Percentiles rank a stretch among this genome's conserved stretches.
Evolutionary conservation across 2,888 invertebrate genomes (phyloP).

Genomic region (Tholera decimalis): DNA sequence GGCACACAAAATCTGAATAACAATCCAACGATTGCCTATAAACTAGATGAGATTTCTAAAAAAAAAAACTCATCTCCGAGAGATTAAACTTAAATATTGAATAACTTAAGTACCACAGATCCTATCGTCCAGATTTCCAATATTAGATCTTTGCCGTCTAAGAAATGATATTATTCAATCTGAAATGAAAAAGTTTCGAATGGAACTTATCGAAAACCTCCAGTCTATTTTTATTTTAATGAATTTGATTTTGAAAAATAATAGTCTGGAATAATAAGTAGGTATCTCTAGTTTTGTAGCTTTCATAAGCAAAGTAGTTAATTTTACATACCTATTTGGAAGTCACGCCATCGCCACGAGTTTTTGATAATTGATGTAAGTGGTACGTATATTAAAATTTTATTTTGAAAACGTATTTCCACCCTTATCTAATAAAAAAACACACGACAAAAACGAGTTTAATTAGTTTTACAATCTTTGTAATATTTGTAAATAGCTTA

Average conservation of each 20-base stretch:
- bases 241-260: constrained; percentile 47
- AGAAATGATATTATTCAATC: constrained; percentile 70
- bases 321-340: too few species aligned
- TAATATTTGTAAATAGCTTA: too few species aligned
- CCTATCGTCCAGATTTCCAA: constrained; percentile 65
- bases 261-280: constrained; percentile 15
- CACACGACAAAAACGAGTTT: too few species aligned
- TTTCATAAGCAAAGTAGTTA: constrained; percentile 14
- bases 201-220: constrained; percentile 50
- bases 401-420: too few species aligned
- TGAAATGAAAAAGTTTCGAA: constrained; percentile 63
- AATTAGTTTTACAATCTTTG: too few species aligned
- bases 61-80: constrained; percentile 48
- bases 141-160: constrained; percentile 63
- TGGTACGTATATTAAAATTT: too few species aligned
- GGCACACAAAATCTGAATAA: constrained; percentile 36
- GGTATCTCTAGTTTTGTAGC: too few species aligned
- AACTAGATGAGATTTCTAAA: constrained; percentile 45
- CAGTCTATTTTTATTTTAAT: constrained; percentile 59
- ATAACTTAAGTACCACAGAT: constrained; percentile 59
- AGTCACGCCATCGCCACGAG: too few species aligned
- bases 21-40: constrained; percentile 30
- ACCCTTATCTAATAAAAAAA: too few species aligned
- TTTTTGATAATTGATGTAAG: too few species aligned
- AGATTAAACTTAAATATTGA: constrained; percentile 66